A percentile compares a stretch with the other conserved stretches of the same genome.
Conservation (phyloP, 2,888 invertebrate genomes). For the Cyclophora punctaria region DNA sequence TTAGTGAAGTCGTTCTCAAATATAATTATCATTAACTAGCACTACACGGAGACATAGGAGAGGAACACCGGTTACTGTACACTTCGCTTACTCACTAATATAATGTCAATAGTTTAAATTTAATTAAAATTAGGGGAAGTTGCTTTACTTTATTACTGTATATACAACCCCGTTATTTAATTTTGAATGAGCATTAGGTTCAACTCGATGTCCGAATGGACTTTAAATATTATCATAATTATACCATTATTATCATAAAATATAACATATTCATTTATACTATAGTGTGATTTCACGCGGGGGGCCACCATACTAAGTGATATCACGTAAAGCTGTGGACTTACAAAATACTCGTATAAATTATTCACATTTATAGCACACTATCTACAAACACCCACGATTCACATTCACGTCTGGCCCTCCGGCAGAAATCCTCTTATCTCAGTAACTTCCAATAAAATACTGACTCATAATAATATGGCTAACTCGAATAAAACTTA, state of each 20-base stretch:
- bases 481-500: conserved; percentile 72
- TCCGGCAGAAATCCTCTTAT: conserved; percentile 59
- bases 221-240: conserved; percentile 32
- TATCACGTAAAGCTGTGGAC: conserved; percentile 73
- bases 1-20: conserved; percentile 52
- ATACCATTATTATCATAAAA: conserved; percentile 61
- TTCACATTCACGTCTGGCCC: conserved; percentile 59
- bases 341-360: conserved; percentile 75
- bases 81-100: conserved; percentile 52
- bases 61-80: conserved; percentile 74
- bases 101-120: conserved; percentile 50
- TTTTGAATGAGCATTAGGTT: conserved; percentile 63
- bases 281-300: conserved; percentile 51
- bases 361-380: conserved; percentile 75
- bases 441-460: conserved; percentile 63
- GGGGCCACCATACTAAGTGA: conserved; percentile 60
- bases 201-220: conserved; percentile 58
- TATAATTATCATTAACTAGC: conserved; percentile 53
- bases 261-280: conserved; percentile 55
- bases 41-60: conserved; percentile 67
- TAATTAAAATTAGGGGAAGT: conserved; percentile 56
- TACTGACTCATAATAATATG: conserved; percentile 74
- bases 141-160: conserved; percentile 47
- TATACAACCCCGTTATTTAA: conserved; percentile 61
- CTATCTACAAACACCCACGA: conserved; percentile 71